Conservation (phyloP, 2,113 vertebrate species). For the Leptosomus discolor region DNA sequence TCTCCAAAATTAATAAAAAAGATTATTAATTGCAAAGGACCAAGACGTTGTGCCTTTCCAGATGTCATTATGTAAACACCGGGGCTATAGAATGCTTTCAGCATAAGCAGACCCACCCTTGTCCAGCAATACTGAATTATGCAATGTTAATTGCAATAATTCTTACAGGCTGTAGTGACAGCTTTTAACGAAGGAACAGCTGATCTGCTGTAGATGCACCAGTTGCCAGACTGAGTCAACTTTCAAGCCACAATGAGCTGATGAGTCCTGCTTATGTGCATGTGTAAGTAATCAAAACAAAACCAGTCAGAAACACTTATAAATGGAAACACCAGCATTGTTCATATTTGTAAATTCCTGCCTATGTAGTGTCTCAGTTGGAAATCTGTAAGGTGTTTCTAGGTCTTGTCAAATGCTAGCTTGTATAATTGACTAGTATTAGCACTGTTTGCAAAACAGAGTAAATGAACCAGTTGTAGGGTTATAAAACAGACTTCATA, state of each 20-base stretch:
- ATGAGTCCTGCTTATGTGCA: neutral
- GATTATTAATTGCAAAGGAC: neutral
- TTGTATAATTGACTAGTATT: neutral
- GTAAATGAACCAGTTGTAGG: neutral
- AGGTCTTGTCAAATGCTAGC: conserved; percentile 7
- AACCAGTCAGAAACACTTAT: conserved; percentile 15
- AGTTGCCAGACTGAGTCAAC: neutral
- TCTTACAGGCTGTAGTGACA: neutral
- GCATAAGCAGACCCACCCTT: neutral
- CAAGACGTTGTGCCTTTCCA: neutral
- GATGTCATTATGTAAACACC: neutral
- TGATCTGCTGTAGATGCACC: neutral
- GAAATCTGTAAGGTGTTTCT: neutral
- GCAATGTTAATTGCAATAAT: neutral
- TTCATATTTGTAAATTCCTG: neutral
- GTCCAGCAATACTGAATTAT: neutral
- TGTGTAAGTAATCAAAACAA: conserved; percentile 13
- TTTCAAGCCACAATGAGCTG: neutral
- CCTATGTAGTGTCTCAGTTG: neutral
- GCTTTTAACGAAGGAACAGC: neutral
- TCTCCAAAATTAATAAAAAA: neutral
- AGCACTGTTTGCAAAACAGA: conserved; percentile 27
- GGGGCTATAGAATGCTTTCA: neutral
- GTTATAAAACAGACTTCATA: neutral
- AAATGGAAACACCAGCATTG: neutral